A percentile compares a stretch with the other conserved stretches of the same genome.
phyloP scores from a whole-genome alignment of 2,797 vertebrate species.

The Coccyzus lansbergi region DNA sequence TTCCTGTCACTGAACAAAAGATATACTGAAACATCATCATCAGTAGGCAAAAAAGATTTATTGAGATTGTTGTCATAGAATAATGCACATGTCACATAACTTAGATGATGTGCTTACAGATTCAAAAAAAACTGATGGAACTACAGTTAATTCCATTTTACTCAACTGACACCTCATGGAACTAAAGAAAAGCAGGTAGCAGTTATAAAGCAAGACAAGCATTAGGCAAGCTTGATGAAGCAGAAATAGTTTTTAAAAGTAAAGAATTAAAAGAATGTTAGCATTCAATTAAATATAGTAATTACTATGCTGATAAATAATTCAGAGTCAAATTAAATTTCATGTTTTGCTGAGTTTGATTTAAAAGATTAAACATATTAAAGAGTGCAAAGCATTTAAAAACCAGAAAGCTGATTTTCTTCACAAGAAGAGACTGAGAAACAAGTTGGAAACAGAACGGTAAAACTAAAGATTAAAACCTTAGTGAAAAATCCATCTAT shows the following conservation, averaged over 20 bases:
- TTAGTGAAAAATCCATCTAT: not conserved
- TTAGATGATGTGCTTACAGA: not conserved
- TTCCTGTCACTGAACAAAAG: not conserved
- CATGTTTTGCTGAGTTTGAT: not conserved
- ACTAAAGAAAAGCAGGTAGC: not conserved
- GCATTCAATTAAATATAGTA: not conserved
- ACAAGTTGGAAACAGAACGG: not conserved
- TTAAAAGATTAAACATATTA: slow-evolving; percentile 1
- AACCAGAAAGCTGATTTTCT: not conserved
- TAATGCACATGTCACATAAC: not conserved
- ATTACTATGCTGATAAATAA: not conserved
- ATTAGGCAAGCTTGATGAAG: not conserved
- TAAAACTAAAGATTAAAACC: not conserved
- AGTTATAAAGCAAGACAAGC: not conserved
- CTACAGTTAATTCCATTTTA: not conserved
- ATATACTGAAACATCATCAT: not conserved
- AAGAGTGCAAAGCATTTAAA: not conserved
- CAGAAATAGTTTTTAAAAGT: not conserved
- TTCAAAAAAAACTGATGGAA: not conserved
- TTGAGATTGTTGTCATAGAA: not conserved
- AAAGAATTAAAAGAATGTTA: not conserved
- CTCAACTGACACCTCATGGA: not conserved
- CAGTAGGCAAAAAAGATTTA: not conserved
- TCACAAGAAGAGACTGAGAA: not conserved
- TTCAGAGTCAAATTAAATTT: not conserved